Evolutionary conservation across 2,797 vertebrate genomes (phyloP).

Genomic region (Mormyrus hasselquistii): DNA sequence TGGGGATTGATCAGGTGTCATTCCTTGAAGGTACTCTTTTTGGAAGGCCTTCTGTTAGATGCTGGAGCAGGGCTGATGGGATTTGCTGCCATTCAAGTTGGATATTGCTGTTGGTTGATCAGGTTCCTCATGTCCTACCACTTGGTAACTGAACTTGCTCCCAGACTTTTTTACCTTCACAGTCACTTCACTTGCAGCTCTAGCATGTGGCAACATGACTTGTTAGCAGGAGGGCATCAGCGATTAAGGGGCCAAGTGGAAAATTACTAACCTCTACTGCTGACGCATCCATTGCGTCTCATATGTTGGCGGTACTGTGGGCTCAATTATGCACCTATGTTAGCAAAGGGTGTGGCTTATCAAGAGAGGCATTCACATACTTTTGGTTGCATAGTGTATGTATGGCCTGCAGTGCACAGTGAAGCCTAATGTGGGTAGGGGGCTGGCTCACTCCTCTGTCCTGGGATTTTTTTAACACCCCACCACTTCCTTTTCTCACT

Average conservation of each 20-base stretch:
- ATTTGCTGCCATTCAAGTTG: background rate
- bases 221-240: background rate
- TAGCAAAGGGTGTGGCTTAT: background rate
- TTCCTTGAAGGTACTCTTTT: background rate
- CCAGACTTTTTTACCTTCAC: background rate
- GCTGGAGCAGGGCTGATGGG: background rate
- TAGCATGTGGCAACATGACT: background rate
- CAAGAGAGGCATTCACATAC: background rate
- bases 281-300: background rate
- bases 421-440: background rate
- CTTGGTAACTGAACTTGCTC: background rate
- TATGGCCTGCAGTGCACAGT: background rate
- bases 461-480: background rate
- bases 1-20: background rate
- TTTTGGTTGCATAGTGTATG: background rate
- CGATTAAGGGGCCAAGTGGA: background rate
- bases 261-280: background rate
- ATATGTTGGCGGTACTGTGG: background rate
- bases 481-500: background rate
- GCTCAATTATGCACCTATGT: background rate
- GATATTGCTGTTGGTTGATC: background rate
- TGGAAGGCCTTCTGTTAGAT: background rate
- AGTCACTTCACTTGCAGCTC: background rate
- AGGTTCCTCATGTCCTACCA: background rate
- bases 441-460: background rate